Evolutionary conservation across 2,888 invertebrate genomes (phyloP).

Genomic region (Polietes domitor): DNA sequence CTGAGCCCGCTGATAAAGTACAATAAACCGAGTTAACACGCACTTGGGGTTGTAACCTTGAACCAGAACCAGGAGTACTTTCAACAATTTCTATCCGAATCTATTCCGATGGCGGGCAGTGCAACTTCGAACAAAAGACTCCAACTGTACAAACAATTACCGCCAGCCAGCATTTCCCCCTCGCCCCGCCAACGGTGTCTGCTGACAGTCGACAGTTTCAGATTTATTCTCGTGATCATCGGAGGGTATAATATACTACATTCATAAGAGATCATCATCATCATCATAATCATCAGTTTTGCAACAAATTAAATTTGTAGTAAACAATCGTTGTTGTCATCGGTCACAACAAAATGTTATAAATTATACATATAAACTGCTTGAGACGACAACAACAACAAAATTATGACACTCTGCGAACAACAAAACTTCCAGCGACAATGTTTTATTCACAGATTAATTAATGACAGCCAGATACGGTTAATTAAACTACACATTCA

Average conservation of each 20-base stretch:
- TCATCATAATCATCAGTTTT: constrained; percentile 31
- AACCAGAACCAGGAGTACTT: constrained; percentile 68
- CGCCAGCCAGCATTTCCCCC: neutral
- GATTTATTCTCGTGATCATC: neutral
- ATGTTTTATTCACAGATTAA: too few species aligned
- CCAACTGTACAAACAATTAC: neutral
- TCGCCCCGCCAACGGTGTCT: too few species aligned
- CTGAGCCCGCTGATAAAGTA: constrained; percentile 68
- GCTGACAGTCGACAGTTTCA: too few species aligned
- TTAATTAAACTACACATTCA: too few species aligned
- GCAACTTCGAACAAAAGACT: neutral
- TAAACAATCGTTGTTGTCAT: constrained; percentile 69
- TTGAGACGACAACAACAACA: constrained; percentile 35
- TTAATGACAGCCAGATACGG: too few species aligned
- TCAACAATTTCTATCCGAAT: neutral
- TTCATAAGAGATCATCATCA: constrained; percentile 69
- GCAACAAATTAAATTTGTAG: constrained; percentile 59
- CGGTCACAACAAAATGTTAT: constrained; percentile 78
- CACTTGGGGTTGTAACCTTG: constrained; percentile 77
- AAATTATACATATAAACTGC: constrained; percentile 76
- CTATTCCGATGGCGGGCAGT: neutral
- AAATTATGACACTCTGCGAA: neutral
- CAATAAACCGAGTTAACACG: constrained; percentile 76
- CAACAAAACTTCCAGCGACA: neutral
- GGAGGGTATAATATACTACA: constrained; percentile 66